Conservation (phyloP, 1,140 invertebrate genomes). For the Globodera ellingtonae region DNA sequence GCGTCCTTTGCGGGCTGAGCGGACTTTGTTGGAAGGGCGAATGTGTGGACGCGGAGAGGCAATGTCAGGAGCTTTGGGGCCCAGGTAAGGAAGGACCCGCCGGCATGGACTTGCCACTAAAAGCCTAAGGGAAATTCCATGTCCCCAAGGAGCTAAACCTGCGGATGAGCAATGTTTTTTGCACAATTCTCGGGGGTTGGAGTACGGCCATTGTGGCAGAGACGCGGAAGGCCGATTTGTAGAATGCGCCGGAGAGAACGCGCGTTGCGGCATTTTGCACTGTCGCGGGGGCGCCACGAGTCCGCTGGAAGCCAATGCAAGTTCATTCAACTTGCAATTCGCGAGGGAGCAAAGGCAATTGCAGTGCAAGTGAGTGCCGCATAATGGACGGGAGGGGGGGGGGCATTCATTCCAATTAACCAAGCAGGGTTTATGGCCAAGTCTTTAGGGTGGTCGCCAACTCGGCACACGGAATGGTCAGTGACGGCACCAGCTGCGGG, state of each 20-base stretch:
- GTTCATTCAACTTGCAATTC: constrained; percentile 63
- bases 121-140: background rate
- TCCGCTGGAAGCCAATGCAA: constrained; percentile 44
- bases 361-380: constrained; percentile 57
- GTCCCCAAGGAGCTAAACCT: constrained; percentile 44
- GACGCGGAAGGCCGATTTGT: constrained; percentile 47
- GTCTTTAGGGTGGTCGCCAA: constrained; percentile 34
- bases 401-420: too few species aligned
- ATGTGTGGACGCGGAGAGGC: constrained; percentile 56
- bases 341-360: constrained; percentile 52
- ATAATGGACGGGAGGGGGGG: background rate
- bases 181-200: constrained; percentile 60
- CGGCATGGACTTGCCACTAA: background rate
- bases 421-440: constrained; percentile 17
- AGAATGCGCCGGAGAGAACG: constrained; percentile 51
- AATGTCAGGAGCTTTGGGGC: constrained; percentile 61
- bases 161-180: constrained; percentile 55
- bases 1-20: constrained; percentile 58
- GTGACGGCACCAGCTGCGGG: constrained; percentile 58
- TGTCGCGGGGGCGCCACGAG: constrained; percentile 49
- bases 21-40: constrained; percentile 64
- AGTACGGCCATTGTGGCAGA: constrained; percentile 62
- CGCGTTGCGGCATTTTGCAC: constrained; percentile 55
- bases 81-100: constrained; percentile 22
- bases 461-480: constrained; percentile 36